phyloP scores from a whole-genome alignment of 1,140 invertebrate genomes.

The Drosophila seguyi region DNA sequence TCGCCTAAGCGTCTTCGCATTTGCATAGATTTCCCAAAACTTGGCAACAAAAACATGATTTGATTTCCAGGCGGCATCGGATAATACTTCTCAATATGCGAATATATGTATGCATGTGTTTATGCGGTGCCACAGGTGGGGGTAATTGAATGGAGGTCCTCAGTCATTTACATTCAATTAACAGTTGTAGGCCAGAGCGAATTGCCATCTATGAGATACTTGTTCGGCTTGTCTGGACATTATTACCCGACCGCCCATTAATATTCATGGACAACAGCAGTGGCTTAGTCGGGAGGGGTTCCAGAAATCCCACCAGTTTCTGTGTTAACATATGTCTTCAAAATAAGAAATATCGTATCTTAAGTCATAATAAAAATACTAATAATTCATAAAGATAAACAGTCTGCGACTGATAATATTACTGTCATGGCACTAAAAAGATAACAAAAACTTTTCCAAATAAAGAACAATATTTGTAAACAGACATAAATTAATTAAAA shows the following conservation, averaged over 20 bases:
- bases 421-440: background rate
- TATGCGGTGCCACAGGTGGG: constrained; percentile 54
- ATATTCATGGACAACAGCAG: constrained; percentile 40
- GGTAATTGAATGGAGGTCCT: constrained; percentile 73
- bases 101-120: constrained; percentile 11
- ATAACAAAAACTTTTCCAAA: constrained; percentile 7
- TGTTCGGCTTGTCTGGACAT: constrained; percentile 22
- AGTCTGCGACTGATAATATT: constrained; percentile 9
- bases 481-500: constrained; percentile 6
- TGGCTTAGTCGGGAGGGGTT: background rate
- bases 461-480: constrained; percentile 17
- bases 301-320: background rate
- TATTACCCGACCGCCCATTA: constrained; percentile 24
- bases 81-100: constrained; percentile 36
- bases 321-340: background rate
- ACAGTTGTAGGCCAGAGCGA: constrained; percentile 63
- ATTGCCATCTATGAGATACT: constrained; percentile 56
- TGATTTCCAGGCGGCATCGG: constrained; percentile 44
- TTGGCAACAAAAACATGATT: constrained; percentile 52
- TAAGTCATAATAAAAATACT: background rate
- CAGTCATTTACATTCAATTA: constrained; percentile 80
- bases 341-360: background rate
- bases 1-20: constrained; percentile 20
- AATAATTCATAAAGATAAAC: constrained; percentile 14
- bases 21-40: constrained; percentile 53